A percentile compares a stretch with the other conserved stretches of the same genome.
Evolutionary conservation across 1,140 invertebrate genomes (phyloP).

Genomic region (Rhynchophorus ferrugineus): DNA sequence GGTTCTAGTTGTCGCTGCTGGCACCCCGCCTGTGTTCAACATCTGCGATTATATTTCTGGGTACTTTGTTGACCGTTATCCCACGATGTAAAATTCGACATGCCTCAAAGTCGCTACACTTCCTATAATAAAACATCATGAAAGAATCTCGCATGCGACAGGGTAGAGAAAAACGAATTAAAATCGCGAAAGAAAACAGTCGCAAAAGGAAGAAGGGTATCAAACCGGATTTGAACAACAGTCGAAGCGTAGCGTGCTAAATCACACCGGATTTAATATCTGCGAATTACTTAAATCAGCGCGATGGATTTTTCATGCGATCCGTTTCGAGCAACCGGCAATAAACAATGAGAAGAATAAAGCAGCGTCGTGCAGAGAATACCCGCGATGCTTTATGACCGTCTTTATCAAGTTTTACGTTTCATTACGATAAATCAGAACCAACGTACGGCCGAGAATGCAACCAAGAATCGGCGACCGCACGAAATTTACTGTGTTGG

Average conservation of each 20-base stretch:
- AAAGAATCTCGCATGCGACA: too few relatives aligned
- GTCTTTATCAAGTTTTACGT: constrained; percentile 26
- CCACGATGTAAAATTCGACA: too few relatives aligned
- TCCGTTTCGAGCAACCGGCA: constrained; percentile 16
- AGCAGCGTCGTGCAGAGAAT: constrained; percentile 22
- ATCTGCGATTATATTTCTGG: too few relatives aligned
- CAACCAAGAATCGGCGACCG: constrained; percentile 9
- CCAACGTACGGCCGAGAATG: constrained; percentile 17
- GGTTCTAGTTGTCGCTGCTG: too few relatives aligned
- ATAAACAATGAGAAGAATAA: constrained; percentile 24
- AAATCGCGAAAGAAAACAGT: too few relatives aligned
- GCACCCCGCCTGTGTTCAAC: too few relatives aligned
- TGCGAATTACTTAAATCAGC: constrained; percentile 20
- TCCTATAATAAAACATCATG: too few relatives aligned
- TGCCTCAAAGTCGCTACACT: too few relatives aligned
- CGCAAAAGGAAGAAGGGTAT: background rate
- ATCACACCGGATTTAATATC: constrained; percentile 4
- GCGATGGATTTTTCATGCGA: constrained; percentile 21
- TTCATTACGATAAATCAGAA: constrained; percentile 26
- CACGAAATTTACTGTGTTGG: constrained; percentile 16
- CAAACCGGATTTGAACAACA: too few relatives aligned
- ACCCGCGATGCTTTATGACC: constrained; percentile 23
- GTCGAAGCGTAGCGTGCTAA: background rate
- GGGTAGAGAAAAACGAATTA: too few relatives aligned
- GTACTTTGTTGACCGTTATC: too few relatives aligned